Base-by-base conservation (phyloP, 2,113 vertebrate genomes). In the Rhagologus leucostigma region DNA sequence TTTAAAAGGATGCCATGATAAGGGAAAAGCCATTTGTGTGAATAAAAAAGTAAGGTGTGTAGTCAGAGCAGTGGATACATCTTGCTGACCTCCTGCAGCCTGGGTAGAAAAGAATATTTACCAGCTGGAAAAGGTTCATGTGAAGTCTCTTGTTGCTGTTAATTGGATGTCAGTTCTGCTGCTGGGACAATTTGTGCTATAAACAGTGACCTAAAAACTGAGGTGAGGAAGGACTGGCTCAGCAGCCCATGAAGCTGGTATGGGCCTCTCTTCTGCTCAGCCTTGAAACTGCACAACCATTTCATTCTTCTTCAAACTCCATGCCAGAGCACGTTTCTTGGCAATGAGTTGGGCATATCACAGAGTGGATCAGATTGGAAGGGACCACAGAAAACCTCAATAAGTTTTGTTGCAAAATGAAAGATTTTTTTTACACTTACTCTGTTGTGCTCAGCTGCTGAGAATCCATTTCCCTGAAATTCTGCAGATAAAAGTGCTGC, bases 401-500 rank as follows among this genome's bases (percentile, higher is more conserved):
- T 5, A 89, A 53, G 13, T 75, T 71, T 64, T 75, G 4, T 84
- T 87, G 12, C 65, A 49, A 82, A 82, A 52, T 59, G 6, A 70
- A 78, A 64, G 19, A 0, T 24, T 91, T 95, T 80, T 84, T 81
- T 42, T 62, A 1, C 2, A 0, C 17, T 73, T 87, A 11, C 24
- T 27, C 7, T 84, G 33, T 89, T 89, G 24, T 87, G 41, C 60
- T 80, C 15, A 4, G 35, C 33, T 89, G 26, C 69, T 57, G 37
- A 84, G 60, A 82, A 52, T 78, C 73, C 22, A 19, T 89, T 78
- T 94, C 26, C 56, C 69, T 92, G 87, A 89, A 84, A 91, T 81
- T 84, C 60, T 87, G 65, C 32, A 87, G 80, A 64, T 95, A 35
- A 91, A 96, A 95, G 89, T 82, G 49, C 74, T 87, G 15, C 47